Base-by-base conservation (phyloP, 2,113 vertebrate genomes). In the Ammodytes dubius region DNA sequence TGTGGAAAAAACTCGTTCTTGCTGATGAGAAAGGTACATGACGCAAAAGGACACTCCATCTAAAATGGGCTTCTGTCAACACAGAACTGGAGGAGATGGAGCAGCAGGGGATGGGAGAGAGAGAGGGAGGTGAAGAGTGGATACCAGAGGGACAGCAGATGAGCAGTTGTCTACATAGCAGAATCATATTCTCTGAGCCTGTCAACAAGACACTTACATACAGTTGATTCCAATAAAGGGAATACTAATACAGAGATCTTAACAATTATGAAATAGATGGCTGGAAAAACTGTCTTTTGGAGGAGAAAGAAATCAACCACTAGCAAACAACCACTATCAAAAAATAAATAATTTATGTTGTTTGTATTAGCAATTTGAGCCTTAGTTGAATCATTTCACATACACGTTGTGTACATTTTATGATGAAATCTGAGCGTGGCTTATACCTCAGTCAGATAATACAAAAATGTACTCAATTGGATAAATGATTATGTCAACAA, bases 21-120 rank as follows among this genome's bases (percentile, higher is more conserved):
- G 12, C 89, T 93, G 91, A 93, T 93, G 91, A 90, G 90, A 92
- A 91, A 90, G 90, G 90, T 91, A 86, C 87, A 91, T 94, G 93
- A 94, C 83, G 88, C 88, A 86, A 89, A 94, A 94, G 92, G 93
- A 95, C 90, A 91, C 88, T 94, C 85, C 89, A 91, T 94, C 92
- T 93, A 82, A 93, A 91, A 92, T 82, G 77, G 73, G 82, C 80
- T 85, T 90, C 89, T 89, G 91, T 91, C 88, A 84, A 85, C 83
- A 75, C 79, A 68, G 85, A 81, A 79, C 90, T 82, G 77, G 49
- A 83, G 60, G 81, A 75, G 79, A 85, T 77, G 61, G 75, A 86
- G 86, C 45, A 15, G 84, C 53, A 82, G 66, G 71, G 75, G 79
- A 82, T 71, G 56, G 47, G 14, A 12, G 68, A 67, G 63, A 7